These are phyloP conservation scores for Spodoptera littoralis DNA, from an alignment of 2,888 invertebrate genomes.

Conservation along the genomic window DNA sequence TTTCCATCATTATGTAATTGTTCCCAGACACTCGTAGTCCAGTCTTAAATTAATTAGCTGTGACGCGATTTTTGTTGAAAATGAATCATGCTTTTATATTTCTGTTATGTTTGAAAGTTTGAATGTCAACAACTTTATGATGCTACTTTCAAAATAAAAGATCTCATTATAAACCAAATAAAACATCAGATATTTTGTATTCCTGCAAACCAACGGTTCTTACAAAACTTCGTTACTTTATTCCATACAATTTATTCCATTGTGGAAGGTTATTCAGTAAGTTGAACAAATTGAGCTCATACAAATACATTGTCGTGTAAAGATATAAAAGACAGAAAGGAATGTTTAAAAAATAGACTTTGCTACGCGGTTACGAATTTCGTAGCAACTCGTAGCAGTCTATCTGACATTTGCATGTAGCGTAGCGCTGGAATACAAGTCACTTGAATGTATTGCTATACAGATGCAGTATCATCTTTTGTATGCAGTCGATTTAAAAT, in stretches of 20 bases:
- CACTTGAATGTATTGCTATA: slow-evolving; percentile 42
- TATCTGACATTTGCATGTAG: slow-evolving; percentile 46
- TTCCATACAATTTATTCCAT: slow-evolving; percentile 50
- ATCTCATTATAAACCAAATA: slow-evolving; percentile 16
- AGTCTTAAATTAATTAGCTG: too few relatives aligned
- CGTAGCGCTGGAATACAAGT: slow-evolving; percentile 38
- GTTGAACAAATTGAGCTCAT: slow-evolving; percentile 39
- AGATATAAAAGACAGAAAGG: slow-evolving; percentile 37
- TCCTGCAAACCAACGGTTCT: slow-evolving; percentile 12
- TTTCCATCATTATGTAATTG: too few relatives aligned
- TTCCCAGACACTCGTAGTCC: too few relatives aligned
- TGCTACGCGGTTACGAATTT: slow-evolving; percentile 27
- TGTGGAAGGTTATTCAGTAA: slow-evolving; percentile 42
- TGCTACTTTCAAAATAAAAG: slow-evolving; percentile 4
- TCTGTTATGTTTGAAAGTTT: too few relatives aligned
- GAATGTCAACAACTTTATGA: not conserved
- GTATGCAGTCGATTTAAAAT: not conserved
- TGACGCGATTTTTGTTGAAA: too few relatives aligned
- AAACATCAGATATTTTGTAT: slow-evolving; percentile 21
- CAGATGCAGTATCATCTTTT: slow-evolving; percentile 29
- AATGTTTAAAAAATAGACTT: slow-evolving; percentile 34
- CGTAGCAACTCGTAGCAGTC: slow-evolving; percentile 37
- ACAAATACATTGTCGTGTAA: slow-evolving; percentile 40
- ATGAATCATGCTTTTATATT: not conserved
- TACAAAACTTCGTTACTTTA: slow-evolving; percentile 41